Evolutionary conservation across 2,113 vertebrate species (phyloP), one percentile per base, ranked within the genome.

Genomic region (Melanostigma gelatinosum): DNA sequence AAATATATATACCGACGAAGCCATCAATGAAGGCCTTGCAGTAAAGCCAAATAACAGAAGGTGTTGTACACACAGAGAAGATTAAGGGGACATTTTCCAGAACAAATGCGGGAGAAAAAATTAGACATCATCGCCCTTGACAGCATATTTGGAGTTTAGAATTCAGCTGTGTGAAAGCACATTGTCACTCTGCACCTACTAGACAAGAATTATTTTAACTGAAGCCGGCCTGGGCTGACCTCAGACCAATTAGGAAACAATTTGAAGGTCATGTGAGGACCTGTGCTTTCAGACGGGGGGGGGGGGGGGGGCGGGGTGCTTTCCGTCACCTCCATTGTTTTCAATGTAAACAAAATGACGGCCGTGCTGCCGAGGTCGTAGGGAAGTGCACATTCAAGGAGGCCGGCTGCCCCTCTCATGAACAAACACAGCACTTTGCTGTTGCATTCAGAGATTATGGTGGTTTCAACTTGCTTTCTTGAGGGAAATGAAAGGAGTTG

Each of bases 1-100:
- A 44, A 4, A 27, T 34, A 67, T 22, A 42, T n/a, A 38, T 72
- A 86, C 27, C 58, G 73, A 63, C 48, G 72, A 75, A 79, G 75
- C 38, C 34, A 70, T 65, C 7, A 11, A 32, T 34, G 52, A 50
- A 71, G 46, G 40, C 2, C 48, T n/a, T 15, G 27, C 66, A 68
- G 6, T 55, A 34, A 55, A 61, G 62, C 65, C 57, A 82, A 69
- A 72, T 18, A 40, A 69, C 32, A 77, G 60, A 60, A 60, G 20
- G 24, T 74, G 65, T 32, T 75, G 34, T 46, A 60, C 52, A 55
- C 64, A 58, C 15, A 54, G 36, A 40, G 38, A 74, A 20, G 36
- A 60, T 64, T 58, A 42, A 22, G 20, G 9, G 44, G 27, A 32
- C n/a, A 69, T 46, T 72, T 55, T 80, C 52, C 34, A 72, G 34